These are phyloP conservation scores for Zophobas atratus DNA, from an alignment of 1,140 invertebrate genomes.

Conservation along the genomic window DNA sequence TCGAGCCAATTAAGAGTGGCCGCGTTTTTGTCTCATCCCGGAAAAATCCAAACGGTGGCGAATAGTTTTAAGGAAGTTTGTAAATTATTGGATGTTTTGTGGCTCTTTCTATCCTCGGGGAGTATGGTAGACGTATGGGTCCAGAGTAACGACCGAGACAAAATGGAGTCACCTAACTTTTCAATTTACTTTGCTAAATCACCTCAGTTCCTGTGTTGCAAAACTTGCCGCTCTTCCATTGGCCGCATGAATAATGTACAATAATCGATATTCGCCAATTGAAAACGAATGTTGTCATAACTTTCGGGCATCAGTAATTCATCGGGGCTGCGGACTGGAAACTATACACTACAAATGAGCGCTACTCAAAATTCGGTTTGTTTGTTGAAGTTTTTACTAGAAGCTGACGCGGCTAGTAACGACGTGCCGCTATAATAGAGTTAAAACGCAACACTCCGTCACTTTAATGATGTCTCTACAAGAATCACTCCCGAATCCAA, in stretches of 20 bases:
- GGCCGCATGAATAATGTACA: constrained; percentile 43
- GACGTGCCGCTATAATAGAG: no score
- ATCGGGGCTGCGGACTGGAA: neutral
- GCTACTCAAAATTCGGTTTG: no score
- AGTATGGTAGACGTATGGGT: constrained; percentile 47
- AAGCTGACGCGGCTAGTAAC: no score
- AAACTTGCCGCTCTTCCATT: constrained; percentile 43
- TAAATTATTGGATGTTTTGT: constrained; percentile 33
- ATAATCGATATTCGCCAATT: constrained; percentile 44
- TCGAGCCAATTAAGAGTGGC: no score
- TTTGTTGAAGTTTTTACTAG: no score
- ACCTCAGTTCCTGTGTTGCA: constrained; percentile 53
- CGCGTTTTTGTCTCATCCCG: neutral
- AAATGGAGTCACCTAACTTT: constrained; percentile 53
- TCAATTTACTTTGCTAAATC: constrained; percentile 53
- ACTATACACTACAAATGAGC: no score
- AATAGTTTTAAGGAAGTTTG: constrained; percentile 15
- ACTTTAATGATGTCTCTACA: no score
- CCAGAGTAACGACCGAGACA: constrained; percentile 48
- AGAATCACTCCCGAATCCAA: no score
- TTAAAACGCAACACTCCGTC: no score
- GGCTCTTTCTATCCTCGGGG: constrained; percentile 4
- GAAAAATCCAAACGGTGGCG: neutral
- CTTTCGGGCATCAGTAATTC: constrained; percentile 21
- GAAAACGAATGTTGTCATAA: constrained; percentile 45